These are phyloP conservation scores for Fragum whitleyi DNA, from an alignment of 2,888 invertebrate genomes.

Conservation along the genomic window DNA sequence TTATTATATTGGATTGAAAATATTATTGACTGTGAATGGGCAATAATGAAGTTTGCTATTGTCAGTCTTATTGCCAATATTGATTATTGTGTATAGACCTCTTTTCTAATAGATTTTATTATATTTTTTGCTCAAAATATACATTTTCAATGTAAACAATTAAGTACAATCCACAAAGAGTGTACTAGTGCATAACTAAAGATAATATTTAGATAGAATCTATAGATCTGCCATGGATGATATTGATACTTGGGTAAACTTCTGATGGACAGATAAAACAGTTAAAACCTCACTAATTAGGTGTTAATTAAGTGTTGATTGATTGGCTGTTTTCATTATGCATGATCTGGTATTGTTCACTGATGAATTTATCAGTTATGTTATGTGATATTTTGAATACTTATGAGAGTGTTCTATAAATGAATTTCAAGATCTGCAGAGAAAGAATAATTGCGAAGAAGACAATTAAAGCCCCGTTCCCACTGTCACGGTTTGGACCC, in stretches of 20 bases:
- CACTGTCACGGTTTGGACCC: no score
- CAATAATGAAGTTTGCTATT: no score
- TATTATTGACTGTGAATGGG: no score
- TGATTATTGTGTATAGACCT: no score
- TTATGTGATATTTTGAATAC: not conserved
- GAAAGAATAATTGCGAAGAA: no score
- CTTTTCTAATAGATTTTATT: no score
- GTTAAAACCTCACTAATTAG: slow-evolving; percentile 35
- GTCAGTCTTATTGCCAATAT: no score
- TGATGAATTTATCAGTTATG: not conserved
- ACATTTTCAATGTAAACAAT: slow-evolving; percentile 4
- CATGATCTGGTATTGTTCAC: slow-evolving; percentile 12
- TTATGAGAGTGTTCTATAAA: no score
- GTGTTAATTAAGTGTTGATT: slow-evolving; percentile 51
- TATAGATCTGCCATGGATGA: not conserved
- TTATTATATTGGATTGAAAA: no score
- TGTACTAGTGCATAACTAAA: not conserved
- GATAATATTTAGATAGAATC: not conserved
- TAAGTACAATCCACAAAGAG: not conserved
- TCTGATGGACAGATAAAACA: slow-evolving; percentile 16
- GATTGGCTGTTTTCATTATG: slow-evolving; percentile 37
- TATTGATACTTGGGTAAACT: slow-evolving; percentile 8
- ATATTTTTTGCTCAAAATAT: no score
- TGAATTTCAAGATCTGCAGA: no score
- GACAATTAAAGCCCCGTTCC: no score